Base-by-base conservation (phyloP, 2,113 vertebrate genomes). In the Brachyhypopomus gauderio region DNA sequence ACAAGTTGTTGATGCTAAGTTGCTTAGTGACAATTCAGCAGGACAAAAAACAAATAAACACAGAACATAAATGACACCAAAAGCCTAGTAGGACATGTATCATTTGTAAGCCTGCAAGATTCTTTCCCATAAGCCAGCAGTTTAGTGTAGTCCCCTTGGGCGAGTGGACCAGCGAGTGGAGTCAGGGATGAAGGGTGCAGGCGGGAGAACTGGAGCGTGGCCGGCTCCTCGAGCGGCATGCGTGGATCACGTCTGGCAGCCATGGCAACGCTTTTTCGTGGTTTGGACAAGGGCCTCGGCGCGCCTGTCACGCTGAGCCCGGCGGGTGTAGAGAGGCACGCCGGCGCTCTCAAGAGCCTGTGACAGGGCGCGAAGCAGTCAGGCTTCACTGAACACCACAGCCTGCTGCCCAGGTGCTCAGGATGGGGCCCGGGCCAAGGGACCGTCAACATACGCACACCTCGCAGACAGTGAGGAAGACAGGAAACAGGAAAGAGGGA, bases 391-490 rank as follows among this genome's bases (percentile, higher is more conserved):
- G 82, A 84, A 67, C 75, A 71, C 30, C 72, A 27, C 63, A 75
- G 52, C 64, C 73, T 69, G 89, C 85, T 59, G 85, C 85, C 87
- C 84, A 88, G 88, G 83, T 87, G 76, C 84, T 64, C 5, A 27
- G 22, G 8, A 71, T 79, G 84, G 88, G 80, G 80, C 84, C n/a
- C 48, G 81, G 81, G 87, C 86, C 88, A 85, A 87, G 89, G 86
- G 86, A 85, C 79, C 87, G 80, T 89, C 89, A 77, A 75, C 86
- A 90, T 77, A 87, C 85, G 86, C 74, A 85, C 80, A 78, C 87
- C 74, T 83, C 80, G 67, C 52, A 88, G 85, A 64, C 20, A 75
- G 83, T 85, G 83, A 85, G 70, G 85, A 73, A 84, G 87, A 86
- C 34, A 79, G 84, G 70, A 79, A 74, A 83, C 80, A 83, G 89